Conservation (phyloP, 2,888 invertebrate genomes). For the Yponomeuta sedellus region DNA sequence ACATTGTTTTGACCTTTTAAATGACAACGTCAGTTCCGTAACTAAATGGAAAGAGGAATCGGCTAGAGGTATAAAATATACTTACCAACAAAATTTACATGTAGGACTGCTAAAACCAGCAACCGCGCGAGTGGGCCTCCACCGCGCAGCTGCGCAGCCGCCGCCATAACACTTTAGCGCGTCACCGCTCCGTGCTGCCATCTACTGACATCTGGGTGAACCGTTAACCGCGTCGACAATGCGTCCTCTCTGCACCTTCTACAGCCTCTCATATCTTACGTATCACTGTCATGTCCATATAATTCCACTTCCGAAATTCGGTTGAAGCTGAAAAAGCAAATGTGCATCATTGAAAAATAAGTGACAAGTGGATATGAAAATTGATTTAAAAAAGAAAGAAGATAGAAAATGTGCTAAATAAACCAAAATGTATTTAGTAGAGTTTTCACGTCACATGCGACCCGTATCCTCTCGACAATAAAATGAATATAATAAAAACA, state of each 20-base stretch:
- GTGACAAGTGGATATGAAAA: not conserved
- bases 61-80: conserved; percentile 11
- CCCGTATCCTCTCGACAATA: not conserved
- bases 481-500: conserved; percentile 18
- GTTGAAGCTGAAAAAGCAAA: not conserved
- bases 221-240: conserved; percentile 3
- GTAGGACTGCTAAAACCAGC: conserved; percentile 57
- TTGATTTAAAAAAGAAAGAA: not conserved
- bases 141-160: conserved; percentile 47
- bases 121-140: conserved; percentile 64
- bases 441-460: not conserved
- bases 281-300: not conserved
- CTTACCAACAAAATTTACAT: conserved; percentile 70
- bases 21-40: too few species aligned
- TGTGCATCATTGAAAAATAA: not conserved
- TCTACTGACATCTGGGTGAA: conserved; percentile 33
- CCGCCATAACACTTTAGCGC: conserved; percentile 62
- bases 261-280: not conserved
- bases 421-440: not conserved
- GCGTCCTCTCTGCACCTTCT: not conserved
- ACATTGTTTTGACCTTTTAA: too few species aligned
- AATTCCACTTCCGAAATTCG: not conserved
- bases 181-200: conserved; percentile 54
- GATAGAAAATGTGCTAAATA: not conserved
- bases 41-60: too few species aligned